A percentile compares a stretch with the other conserved stretches of the same genome.
These are phyloP conservation scores for Leptura quadrifasciata DNA, from an alignment of 2,888 invertebrate genomes.

Conservation along the genomic window DNA sequence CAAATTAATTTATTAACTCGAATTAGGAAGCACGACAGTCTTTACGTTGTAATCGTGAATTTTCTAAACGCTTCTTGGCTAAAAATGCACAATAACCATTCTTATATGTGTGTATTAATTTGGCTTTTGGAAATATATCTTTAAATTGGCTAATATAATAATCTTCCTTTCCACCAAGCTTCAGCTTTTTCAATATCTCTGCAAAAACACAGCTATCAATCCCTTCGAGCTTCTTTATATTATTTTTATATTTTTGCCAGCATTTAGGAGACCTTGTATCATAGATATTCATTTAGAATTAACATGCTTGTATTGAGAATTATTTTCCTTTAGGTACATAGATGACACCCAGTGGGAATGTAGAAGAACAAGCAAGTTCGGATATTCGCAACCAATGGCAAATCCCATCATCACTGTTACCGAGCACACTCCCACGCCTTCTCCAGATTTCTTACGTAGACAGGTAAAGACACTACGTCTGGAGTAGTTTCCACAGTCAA, in stretches of 20 bases:
- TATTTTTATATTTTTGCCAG: slow-evolving; percentile 22
- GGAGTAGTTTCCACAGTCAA: no score
- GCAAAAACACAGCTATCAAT: slow-evolving; percentile 31
- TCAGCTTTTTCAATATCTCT: slow-evolving; percentile 38
- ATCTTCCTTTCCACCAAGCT: slow-evolving; percentile 38
- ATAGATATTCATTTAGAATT: not conserved
- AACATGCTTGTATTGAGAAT: not conserved
- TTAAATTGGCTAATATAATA: slow-evolving; percentile 55
- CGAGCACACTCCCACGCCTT: slow-evolving; percentile 94
- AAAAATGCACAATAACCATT: not conserved
- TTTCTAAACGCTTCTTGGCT: no score
- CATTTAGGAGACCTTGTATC: slow-evolving; percentile 9
- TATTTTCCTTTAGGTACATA: slow-evolving; percentile 77
- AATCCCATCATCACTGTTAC: slow-evolving; percentile 98
- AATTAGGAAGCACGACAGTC: not conserved
- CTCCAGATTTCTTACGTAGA: slow-evolving; percentile 89
- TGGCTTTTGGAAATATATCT: slow-evolving; percentile 40
- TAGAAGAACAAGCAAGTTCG: slow-evolving; percentile 76
- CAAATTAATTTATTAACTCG: not conserved
- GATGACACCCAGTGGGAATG: slow-evolving; percentile 83
- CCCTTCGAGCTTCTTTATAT: slow-evolving; percentile 26
- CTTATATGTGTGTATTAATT: slow-evolving; percentile 42
- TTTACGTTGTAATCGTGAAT: not conserved
- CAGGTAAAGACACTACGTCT: no score
- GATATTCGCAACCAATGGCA: slow-evolving; percentile 80